Base-by-base conservation (phyloP, 2,797 vertebrate genomes). In the Neosilurus mollespiculum region DNA sequence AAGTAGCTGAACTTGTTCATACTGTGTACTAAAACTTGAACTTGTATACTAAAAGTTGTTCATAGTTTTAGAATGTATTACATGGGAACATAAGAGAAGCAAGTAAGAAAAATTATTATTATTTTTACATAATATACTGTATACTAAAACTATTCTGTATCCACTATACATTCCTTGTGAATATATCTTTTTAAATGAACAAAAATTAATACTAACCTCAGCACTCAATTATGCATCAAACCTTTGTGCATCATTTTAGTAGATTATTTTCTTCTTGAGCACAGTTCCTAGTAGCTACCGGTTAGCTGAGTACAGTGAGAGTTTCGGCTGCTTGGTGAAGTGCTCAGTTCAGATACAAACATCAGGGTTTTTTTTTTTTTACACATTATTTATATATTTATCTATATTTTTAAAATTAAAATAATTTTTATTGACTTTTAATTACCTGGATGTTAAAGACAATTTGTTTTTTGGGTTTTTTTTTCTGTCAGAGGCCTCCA, bases 401-500 rank as follows among this genome's bases (percentile, higher is more conserved):
- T 43, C 18, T 18, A 67, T 0, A 16, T 69, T 15, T n/a, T 54
- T 51, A 22, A 22, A 80, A 11, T 22, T 15, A 14, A 20, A 61
- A 34, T 78, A 4, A 34, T 9, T 43, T 14, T 37, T 77, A 61
- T 53, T 53, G 43, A 71, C 10, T 22, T 56, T 72, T 11, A 83
- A 69, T 62, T 65, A 12, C 0, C 59, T 82, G 56, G 26, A 30
- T 79, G 1, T 20, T 1, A 58, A 51, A 56, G 18, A n/a, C 78
- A 2, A 53, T 8, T 69, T 34, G n/a, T 80, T 86, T 58, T 0
- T 70, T 10, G 2, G n/a, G n/a, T n/a, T 58, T 0, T 65, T 5
- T 72, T 86, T 86, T 62, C 81, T 86, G n/a, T 4, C 51, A 99
- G 98, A 95, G 51, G 86, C 94, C 95, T 51, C 95, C 97, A 51